phyloP scores from a whole-genome alignment of 2,888 invertebrate genomes.

The Zhuqinia jingwanae region DNA sequence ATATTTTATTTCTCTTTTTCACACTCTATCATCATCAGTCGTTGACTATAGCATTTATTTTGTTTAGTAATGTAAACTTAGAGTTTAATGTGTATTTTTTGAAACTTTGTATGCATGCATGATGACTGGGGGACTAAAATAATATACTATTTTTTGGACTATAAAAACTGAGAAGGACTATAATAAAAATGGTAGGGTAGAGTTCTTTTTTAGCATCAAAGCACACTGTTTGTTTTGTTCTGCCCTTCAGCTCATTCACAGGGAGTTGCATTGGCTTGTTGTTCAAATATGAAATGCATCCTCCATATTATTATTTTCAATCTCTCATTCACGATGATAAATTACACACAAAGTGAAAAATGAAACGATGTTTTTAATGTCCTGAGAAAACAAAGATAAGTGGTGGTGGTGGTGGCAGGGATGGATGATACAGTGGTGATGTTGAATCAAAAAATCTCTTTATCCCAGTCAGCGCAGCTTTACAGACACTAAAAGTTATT shows the following conservation, averaged over 20 bases:
- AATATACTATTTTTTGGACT: neutral
- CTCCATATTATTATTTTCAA: neutral
- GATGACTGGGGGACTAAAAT: conserved; percentile 11
- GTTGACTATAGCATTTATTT: conserved; percentile 9
- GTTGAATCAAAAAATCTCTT: neutral
- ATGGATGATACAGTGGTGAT: neutral
- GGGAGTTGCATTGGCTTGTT: neutral
- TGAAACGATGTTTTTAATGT: conserved; percentile 52
- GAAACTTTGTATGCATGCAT: too few species aligned
- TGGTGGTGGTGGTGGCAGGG: conserved; percentile 28
- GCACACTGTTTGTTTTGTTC: neutral
- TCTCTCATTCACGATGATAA: conserved; percentile 3
- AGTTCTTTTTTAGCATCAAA: neutral
- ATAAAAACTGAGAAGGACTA: neutral
- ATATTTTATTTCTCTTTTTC: conserved; percentile 2
- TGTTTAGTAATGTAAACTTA: neutral
- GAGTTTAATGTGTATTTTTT: too few species aligned
- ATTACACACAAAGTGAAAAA: neutral
- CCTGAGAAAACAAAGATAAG: conserved; percentile 69
- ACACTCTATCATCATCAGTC: conserved; percentile 12
- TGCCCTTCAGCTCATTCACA: too few species aligned
- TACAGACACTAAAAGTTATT: conserved; percentile 56
- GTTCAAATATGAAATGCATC: conserved; percentile 4
- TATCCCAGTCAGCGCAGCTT: neutral
- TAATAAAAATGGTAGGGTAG: conserved; percentile 1